Evolutionary conservation across 1,140 invertebrate species (phyloP), one percentile per base, ranked within the genome.

Genomic region (Hermetia illucens): DNA sequence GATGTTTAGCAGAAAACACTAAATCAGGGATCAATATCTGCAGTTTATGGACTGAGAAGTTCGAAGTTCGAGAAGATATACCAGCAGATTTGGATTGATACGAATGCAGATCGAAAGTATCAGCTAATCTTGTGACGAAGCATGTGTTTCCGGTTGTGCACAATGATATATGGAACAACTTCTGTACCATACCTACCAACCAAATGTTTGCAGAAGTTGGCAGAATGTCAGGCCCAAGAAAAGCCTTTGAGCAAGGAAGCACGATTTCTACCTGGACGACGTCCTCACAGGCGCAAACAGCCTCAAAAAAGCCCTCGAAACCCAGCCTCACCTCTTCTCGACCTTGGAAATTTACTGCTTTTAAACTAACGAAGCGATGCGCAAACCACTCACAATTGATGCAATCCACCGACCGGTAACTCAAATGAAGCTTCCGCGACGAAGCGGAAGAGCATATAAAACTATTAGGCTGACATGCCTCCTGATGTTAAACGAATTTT

Each of bases 91-190:
- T 13, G 8, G 13, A 13, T 27, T 27, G 8, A 27, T 9, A 9
- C 8, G n/a, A n/a, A n/a, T 27, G 24, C 8, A 9, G 24, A 27
- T 27, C 24, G 13, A 27, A 27, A 27, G 8, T 27, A 27, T 13
- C 24, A 27, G 13, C 24, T 27, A 13, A 27, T 27, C 24, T 27
- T 27, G 8, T 27, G 24, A 13, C 8, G 24, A 27, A 27, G 13
- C 24, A n/a, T n/a, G n/a, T n/a, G n/a, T 12, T 43, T 41, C 21
- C 21, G 40, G 12, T 9, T 40, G 2, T 44, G 39, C 9, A 46
- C 39, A 6, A 22, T 40, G 9, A 43, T 30, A 8, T 40, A 41
- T 29, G 32, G 36, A 22, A 38, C 37, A 6, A 12, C 29, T 19
- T 15, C 36, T n/a, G 44, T 21, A n/a, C 42, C 27, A 18, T 39